These are phyloP conservation scores for Falco novaeseelandiae DNA, from an alignment of 2,797 vertebrate genomes.

Conservation along the genomic window DNA sequence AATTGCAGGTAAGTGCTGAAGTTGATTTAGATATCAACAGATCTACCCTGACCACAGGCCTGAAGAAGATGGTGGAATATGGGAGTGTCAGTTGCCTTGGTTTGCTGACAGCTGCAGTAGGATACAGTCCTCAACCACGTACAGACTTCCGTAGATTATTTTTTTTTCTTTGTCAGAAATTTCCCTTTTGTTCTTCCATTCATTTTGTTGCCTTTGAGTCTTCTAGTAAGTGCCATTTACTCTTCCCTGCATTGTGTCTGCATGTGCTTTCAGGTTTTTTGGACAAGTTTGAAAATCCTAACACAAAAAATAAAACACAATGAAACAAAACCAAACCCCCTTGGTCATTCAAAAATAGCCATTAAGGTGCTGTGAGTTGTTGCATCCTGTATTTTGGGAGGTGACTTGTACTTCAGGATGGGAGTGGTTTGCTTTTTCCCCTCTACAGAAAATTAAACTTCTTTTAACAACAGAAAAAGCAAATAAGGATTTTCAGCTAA, in stretches of 20 bases:
- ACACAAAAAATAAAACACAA: background rate
- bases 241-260: background rate
- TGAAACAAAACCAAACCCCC: background rate
- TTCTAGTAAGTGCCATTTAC: background rate
- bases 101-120: background rate
- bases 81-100: background rate
- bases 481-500: background rate
- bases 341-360: background rate
- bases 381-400: background rate
- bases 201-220: background rate
- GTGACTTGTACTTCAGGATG: background rate
- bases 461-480: background rate
- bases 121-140: background rate
- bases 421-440: background rate
- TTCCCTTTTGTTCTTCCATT: background rate
- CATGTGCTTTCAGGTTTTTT: background rate
- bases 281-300: background rate
- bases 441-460: background rate
- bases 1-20: background rate
- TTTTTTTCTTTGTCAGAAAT: background rate
- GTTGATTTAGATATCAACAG: background rate
- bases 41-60: background rate
- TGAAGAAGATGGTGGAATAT: background rate
- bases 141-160: too few species aligned
- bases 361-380: background rate